Percentiles rank a stretch among this genome's conserved stretches.
These are phyloP conservation scores for Agonum fuliginosum DNA, from an alignment of 2,888 invertebrate genomes.

Conservation along the genomic window DNA sequence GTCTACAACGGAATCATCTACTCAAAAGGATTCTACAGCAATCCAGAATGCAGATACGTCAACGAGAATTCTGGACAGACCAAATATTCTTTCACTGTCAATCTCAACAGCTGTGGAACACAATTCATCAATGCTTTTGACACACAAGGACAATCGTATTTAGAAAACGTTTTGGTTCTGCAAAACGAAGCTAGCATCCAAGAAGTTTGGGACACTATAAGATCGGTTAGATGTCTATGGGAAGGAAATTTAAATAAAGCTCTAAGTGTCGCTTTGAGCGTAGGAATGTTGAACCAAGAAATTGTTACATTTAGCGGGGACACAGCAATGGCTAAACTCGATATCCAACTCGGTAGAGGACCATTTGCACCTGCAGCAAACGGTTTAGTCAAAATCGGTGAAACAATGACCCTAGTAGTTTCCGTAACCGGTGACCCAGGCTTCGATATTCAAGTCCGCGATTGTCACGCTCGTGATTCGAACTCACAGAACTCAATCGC, in stretches of 20 bases:
- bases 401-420: constrained; percentile 87
- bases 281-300: constrained; percentile 87
- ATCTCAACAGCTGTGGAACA: constrained; percentile 85
- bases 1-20: constrained; percentile 87
- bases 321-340: constrained; percentile 85
- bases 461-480: constrained; percentile 85
- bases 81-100: constrained; percentile 84
- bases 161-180: constrained; percentile 85
- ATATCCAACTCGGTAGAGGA: constrained; percentile 85
- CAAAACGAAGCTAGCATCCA: constrained; percentile 87
- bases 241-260: constrained; percentile 87
- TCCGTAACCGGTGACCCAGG: constrained; percentile 87
- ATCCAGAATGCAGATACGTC: constrained; percentile 84
- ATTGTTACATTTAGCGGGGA: constrained; percentile 91
- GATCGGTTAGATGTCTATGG: constrained; percentile 87
- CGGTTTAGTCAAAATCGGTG: constrained; percentile 87
- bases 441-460: constrained; percentile 85
- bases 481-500: constrained; percentile 80
- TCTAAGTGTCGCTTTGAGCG: constrained; percentile 83
- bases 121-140: constrained; percentile 86
- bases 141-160: constrained; percentile 84
- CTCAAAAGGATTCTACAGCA: constrained; percentile 83
- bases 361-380: constrained; percentile 85
- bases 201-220: constrained; percentile 86
- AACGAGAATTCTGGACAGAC: constrained; percentile 81